Conservation (phyloP, 2,888 invertebrate genomes). For the Diplazon laetatorius region DNA sequence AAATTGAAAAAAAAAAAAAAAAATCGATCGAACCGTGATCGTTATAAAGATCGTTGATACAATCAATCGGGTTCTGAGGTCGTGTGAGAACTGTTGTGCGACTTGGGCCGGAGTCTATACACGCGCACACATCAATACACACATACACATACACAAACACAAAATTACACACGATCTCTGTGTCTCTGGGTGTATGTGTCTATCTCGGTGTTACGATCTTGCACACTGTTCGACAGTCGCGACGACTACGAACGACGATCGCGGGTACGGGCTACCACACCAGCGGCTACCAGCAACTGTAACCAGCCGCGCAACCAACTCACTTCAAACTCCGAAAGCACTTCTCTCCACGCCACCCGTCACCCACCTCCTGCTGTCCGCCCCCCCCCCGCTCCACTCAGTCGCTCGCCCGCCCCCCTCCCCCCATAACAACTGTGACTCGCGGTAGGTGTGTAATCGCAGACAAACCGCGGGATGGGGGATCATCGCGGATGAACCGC, state of each 20-base stretch:
- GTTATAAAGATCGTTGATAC: constrained; percentile 75
- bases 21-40: constrained; percentile 70
- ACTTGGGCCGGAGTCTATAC: too few species aligned
- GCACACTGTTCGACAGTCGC: constrained; percentile 50
- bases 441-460: constrained; percentile 57
- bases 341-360: constrained; percentile 41
- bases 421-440: constrained; percentile 2
- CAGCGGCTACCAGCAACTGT: constrained; percentile 49
- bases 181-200: too few species aligned
- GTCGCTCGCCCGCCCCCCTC: constrained; percentile 1
- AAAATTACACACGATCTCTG: too few species aligned
- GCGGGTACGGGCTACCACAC: constrained; percentile 43
- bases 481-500: constrained; percentile 41
- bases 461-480: constrained; percentile 31
- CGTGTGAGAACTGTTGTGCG: constrained; percentile 82
- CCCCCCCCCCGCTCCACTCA: constrained; percentile 11
- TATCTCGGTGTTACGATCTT: too few species aligned
- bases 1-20: constrained; percentile 17
- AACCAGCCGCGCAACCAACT: constrained; percentile 50
- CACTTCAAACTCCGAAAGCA: constrained; percentile 59
- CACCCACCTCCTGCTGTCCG: background rate
- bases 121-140: too few species aligned
- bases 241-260: constrained; percentile 45
- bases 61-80: constrained; percentile 81
- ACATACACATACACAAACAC: too few species aligned